Evolutionary conservation across 1,140 invertebrate genomes (phyloP).

Genomic region (Samia ricini): DNA sequence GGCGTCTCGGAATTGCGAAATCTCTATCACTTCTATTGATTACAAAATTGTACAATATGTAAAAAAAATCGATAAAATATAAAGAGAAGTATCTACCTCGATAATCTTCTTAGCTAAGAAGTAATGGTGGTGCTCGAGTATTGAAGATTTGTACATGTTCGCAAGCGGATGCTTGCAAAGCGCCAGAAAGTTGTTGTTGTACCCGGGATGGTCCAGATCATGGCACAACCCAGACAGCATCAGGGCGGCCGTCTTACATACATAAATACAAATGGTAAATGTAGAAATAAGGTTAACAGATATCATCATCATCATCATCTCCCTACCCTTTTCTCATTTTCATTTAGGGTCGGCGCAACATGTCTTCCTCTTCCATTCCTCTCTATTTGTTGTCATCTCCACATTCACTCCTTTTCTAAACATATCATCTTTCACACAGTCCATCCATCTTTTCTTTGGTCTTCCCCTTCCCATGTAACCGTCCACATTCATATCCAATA

Average conservation of each 20-base stretch:
- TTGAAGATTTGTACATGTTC: constrained; percentile 75
- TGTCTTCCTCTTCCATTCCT: too few species aligned
- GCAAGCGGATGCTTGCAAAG: constrained; percentile 71
- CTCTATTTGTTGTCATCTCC: too few species aligned
- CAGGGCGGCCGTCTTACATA: constrained; percentile 67
- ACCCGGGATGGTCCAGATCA: constrained; percentile 79
- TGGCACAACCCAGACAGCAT: constrained; percentile 78
- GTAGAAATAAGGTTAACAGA: neutral
- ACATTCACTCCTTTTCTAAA: too few species aligned
- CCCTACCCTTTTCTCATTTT: too few species aligned
- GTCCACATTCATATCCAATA: too few species aligned
- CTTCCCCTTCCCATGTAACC: too few species aligned
- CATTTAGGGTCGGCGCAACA: too few species aligned
- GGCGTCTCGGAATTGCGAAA: too few species aligned
- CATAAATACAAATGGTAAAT: neutral
- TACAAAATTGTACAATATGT: too few species aligned
- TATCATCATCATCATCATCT: neutral
- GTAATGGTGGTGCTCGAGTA: constrained; percentile 79
- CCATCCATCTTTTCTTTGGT: too few species aligned
- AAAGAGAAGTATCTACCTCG: constrained; percentile 60
- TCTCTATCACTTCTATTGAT: too few species aligned
- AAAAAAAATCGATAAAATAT: neutral
- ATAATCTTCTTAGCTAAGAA: constrained; percentile 75
- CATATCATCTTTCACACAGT: too few species aligned
- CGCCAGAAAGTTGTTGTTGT: constrained; percentile 79